Evolutionary conservation across 2,888 invertebrate species (phyloP).

Genomic region (Polydesmus complanatus): DNA sequence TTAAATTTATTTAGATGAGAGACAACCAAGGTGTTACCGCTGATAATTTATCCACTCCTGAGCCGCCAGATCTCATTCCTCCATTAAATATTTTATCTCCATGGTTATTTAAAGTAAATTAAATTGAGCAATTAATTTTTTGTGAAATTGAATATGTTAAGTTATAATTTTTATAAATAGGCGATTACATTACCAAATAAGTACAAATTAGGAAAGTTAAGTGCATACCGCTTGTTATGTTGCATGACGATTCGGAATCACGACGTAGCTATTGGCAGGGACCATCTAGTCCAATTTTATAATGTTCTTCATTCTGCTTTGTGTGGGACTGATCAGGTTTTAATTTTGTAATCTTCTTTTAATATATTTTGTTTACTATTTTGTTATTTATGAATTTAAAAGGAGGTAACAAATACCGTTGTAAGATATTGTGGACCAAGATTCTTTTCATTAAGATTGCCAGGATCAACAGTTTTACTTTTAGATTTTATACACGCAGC

Average conservation of each 20-base stretch:
- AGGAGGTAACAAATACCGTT: slow-evolving; percentile 61
- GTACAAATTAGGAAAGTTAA: slow-evolving; percentile 65
- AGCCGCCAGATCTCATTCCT: slow-evolving; percentile 58
- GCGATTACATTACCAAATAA: slow-evolving; percentile 54
- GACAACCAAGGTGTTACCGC: slow-evolving; percentile 61
- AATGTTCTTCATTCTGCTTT: slow-evolving; percentile 60
- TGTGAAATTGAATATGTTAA: not conserved
- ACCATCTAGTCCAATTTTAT: slow-evolving; percentile 73
- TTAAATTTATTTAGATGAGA: slow-evolving; percentile 40
- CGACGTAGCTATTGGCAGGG: slow-evolving; percentile 53
- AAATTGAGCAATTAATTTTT: not conserved
- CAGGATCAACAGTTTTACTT: slow-evolving; percentile 72
- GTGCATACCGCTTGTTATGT: slow-evolving; percentile 75
- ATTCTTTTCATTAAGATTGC: slow-evolving; percentile 70
- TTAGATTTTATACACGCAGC: slow-evolving; percentile 83
- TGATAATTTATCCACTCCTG: slow-evolving; percentile 62
- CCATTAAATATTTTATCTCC: slow-evolving; percentile 78
- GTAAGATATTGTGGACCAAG: slow-evolving; percentile 66
- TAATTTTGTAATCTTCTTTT: slow-evolving; percentile 5
- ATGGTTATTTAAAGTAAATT: slow-evolving; percentile 77
- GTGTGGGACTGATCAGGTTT: slow-evolving; percentile 46
- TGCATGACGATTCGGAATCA: slow-evolving; percentile 60
- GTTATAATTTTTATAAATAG: slow-evolving; percentile 27
- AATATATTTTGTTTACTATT: slow-evolving; percentile 7
- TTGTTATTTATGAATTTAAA: slow-evolving; percentile 23